These are phyloP conservation scores for Aethes cnicana DNA, from an alignment of 2,888 invertebrate species.

Conservation along the genomic window DNA sequence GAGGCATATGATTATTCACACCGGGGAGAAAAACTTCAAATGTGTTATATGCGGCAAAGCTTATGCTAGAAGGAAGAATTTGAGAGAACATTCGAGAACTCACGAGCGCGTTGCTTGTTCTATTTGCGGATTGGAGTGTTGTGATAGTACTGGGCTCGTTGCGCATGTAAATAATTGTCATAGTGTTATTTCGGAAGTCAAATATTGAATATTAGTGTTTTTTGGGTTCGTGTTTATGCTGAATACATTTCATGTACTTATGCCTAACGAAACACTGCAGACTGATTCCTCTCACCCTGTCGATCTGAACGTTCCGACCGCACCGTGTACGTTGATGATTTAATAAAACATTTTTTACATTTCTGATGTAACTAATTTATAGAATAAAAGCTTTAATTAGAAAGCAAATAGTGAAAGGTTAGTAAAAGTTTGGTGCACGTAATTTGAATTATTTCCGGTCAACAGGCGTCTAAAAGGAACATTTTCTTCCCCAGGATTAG, in stretches of 20 bases:
- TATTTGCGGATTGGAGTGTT: conserved; percentile 47
- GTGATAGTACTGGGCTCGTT: conserved; percentile 43
- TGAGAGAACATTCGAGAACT: conserved; percentile 53
- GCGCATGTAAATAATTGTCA: conserved; percentile 45
- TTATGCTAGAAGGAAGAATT: conserved; percentile 59
- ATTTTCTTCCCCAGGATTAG: conserved; percentile 50
- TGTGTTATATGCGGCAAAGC: conserved; percentile 74
- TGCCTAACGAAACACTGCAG: too few species aligned
- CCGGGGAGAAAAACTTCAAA: conserved; percentile 73
- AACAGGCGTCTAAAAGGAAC: conserved; percentile 35
- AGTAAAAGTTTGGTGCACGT: conserved; percentile 19
- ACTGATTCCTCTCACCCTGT: too few species aligned
- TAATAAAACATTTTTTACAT: too few species aligned
- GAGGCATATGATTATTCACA: conserved; percentile 76
- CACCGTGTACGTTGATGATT: too few species aligned
- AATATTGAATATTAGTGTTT: not conserved
- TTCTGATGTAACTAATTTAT: too few species aligned
- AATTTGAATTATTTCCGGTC: conserved; percentile 4
- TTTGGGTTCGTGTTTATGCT: not conserved
- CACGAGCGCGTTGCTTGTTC: conserved; percentile 49
- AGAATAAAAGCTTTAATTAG: conserved; percentile 2
- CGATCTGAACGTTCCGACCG: too few species aligned
- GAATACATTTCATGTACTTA: too few species aligned
- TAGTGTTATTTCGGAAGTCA: conserved; percentile 33
- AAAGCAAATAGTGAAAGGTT: conserved; percentile 13